These are phyloP conservation scores for Albula glossodonta DNA, from an alignment of 2,113 vertebrate species.

Conservation along the genomic window DNA sequence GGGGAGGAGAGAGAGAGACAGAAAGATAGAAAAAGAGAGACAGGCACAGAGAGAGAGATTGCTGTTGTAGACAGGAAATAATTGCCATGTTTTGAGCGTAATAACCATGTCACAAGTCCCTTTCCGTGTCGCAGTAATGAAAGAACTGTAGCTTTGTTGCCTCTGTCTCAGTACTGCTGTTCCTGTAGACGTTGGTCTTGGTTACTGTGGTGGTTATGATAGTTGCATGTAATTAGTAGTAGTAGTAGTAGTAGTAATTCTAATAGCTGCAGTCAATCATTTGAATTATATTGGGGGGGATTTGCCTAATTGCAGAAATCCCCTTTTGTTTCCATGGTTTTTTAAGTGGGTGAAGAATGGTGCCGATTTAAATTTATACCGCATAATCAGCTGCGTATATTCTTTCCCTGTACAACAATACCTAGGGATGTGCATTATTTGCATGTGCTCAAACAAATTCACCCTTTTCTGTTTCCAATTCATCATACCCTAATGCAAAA, in stretches of 20 bases:
- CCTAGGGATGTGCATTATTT: background rate
- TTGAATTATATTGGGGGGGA: constrained; percentile 2
- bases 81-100: background rate
- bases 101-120: background rate
- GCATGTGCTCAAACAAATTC: constrained; percentile 9
- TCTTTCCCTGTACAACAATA: background rate
- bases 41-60: background rate
- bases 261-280: background rate
- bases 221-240: background rate
- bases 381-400: constrained; percentile 6
- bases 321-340: background rate
- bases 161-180: background rate
- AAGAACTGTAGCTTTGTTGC: background rate
- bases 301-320: background rate
- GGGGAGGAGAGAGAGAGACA: too few relatives aligned
- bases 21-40: background rate
- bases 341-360: constrained; percentile 7
- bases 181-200: background rate
- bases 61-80: background rate
- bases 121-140: background rate
- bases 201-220: background rate
- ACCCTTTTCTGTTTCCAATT: background rate
- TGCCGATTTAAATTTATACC: background rate
- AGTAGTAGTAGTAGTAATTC: background rate
- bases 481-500: background rate